These are phyloP conservation scores for Orthonychiurus folsomi DNA, from an alignment of 2,888 invertebrate species.

Conservation along the genomic window DNA sequence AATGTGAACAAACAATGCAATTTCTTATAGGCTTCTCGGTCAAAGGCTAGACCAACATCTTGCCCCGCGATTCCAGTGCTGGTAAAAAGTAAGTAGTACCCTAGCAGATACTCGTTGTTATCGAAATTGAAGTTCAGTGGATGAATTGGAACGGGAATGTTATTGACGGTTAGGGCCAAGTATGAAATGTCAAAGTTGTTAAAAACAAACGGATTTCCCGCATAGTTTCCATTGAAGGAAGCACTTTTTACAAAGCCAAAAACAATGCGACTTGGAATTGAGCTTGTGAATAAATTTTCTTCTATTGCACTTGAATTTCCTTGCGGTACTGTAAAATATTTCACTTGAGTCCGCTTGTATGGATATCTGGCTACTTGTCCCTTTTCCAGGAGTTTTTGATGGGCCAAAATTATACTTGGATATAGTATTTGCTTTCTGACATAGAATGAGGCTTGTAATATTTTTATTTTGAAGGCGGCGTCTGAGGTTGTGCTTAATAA, in stretches of 20 bases:
- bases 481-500: constrained; percentile 11
- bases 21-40: constrained; percentile 1
- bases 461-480: constrained; percentile 14
- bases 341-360: constrained; percentile 24
- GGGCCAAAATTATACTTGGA: constrained; percentile 31
- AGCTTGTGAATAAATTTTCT: constrained; percentile 41
- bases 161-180: constrained; percentile 31
- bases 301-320: constrained; percentile 38
- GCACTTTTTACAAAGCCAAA: constrained; percentile 39
- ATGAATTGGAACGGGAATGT: constrained; percentile 31
- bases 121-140: constrained; percentile 26
- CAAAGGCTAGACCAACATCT: constrained; percentile 9
- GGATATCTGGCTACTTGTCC: constrained; percentile 33
- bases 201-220: constrained; percentile 38
- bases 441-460: constrained; percentile 30
- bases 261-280: constrained; percentile 41
- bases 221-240: constrained; percentile 32
- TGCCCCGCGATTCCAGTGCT: constrained; percentile 10
- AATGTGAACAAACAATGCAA: not conserved
- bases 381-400: constrained; percentile 29
- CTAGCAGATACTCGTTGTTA: not conserved
- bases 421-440: constrained; percentile 29
- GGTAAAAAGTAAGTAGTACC: not conserved
- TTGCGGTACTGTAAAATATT: constrained; percentile 32
- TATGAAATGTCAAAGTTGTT: constrained; percentile 32